Evolutionary conservation across 2,888 invertebrate genomes (phyloP).

Genomic region (Euclidia mi): DNA sequence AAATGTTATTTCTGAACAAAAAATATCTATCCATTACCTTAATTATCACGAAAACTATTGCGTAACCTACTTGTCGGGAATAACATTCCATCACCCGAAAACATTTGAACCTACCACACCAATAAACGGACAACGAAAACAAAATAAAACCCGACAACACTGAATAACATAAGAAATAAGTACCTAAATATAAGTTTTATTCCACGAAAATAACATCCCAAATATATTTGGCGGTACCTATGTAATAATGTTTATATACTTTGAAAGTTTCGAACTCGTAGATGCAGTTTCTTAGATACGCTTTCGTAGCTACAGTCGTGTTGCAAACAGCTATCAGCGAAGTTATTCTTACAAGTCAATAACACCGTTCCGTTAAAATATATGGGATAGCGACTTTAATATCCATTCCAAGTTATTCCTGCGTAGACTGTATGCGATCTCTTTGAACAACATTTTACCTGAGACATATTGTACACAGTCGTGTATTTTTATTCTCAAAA

Average conservation of each 20-base stretch:
- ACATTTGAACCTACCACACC: slow-evolving; percentile 7
- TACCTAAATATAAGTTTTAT: slow-evolving; percentile 57
- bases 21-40: no score
- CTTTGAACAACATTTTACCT: slow-evolving; percentile 53
- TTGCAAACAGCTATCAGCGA: slow-evolving; percentile 72
- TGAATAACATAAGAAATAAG: slow-evolving; percentile 51
- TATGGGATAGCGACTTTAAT: slow-evolving; percentile 57
- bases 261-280: slow-evolving; percentile 57
- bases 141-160: slow-evolving; percentile 42
- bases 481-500: slow-evolving; percentile 29
- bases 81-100: slow-evolving; percentile 15
- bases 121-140: slow-evolving; percentile 40
- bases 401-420: slow-evolving; percentile 53
- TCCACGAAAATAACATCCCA: slow-evolving; percentile 51
- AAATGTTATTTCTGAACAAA: no score
- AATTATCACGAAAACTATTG: slow-evolving; percentile 8
- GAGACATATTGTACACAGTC: slow-evolving; percentile 41
- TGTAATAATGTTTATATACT: slow-evolving; percentile 58
- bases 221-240: slow-evolving; percentile 43
- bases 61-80: slow-evolving; percentile 9
- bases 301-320: slow-evolving; percentile 61
- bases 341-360: slow-evolving; percentile 83
- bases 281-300: slow-evolving; percentile 57
- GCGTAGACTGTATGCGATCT: slow-evolving; percentile 39
- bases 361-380: slow-evolving; percentile 80